phyloP scores from a whole-genome alignment of 2,888 invertebrate species.

The Tachina lurida region DNA sequence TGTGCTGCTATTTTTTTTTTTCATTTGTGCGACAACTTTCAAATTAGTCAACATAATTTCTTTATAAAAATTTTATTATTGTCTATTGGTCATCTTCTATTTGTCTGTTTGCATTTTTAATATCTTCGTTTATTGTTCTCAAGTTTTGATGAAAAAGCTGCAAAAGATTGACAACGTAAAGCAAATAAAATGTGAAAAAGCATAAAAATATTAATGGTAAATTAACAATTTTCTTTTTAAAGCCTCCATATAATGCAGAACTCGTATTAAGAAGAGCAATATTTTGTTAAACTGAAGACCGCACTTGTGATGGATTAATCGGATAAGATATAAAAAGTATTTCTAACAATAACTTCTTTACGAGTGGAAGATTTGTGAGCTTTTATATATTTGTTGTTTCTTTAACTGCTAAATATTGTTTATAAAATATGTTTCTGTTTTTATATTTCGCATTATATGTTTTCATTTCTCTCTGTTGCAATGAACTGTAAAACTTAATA shows the following conservation, averaged over 20 bases:
- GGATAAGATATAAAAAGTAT: constrained; percentile 1
- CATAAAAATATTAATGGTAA: constrained; percentile 57
- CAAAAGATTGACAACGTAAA: background rate
- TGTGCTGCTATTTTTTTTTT: background rate
- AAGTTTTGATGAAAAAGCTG: constrained; percentile 6
- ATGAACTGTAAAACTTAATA: constrained; percentile 45
- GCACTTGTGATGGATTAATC: background rate
- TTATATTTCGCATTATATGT: background rate
- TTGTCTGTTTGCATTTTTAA: constrained; percentile 3
- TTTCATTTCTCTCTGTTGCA: constrained; percentile 17
- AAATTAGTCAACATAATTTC: constrained; percentile 27
- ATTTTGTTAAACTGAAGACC: background rate
- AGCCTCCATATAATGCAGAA: background rate
- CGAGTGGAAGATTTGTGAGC: background rate
- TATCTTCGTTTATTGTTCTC: background rate
- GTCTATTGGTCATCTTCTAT: constrained; percentile 18
- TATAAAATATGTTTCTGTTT: background rate
- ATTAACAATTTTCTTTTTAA: constrained; percentile 62
- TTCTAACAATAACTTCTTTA: background rate
- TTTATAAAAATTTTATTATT: constrained; percentile 24
- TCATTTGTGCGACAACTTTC: background rate
- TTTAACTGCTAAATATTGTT: background rate
- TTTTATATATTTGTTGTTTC: background rate
- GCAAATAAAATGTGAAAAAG: constrained; percentile 26
- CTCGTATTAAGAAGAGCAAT: background rate